These are phyloP conservation scores for Nomada lathburiana DNA, from an alignment of 2,888 invertebrate genomes.

Conservation along the genomic window DNA sequence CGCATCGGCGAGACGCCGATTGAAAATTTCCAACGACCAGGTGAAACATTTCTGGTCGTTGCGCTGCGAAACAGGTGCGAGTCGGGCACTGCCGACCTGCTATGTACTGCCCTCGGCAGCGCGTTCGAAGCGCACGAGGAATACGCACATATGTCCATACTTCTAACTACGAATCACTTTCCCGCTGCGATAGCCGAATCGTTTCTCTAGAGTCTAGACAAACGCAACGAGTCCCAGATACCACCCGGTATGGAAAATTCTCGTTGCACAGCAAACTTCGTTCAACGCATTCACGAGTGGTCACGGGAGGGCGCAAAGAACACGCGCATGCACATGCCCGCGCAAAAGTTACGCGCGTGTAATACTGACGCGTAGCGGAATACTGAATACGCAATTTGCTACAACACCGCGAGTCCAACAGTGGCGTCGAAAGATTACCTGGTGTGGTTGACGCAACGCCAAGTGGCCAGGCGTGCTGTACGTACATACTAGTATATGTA, in stretches of 20 bases:
- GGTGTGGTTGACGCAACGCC: background rate
- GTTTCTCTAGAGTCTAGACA: slow-evolving; percentile 22
- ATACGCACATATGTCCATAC: slow-evolving; percentile 11
- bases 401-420: background rate
- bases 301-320: too few species aligned
- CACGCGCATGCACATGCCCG: background rate
- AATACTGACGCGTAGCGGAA: background rate
- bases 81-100: slow-evolving; percentile 31
- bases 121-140: slow-evolving; percentile 45
- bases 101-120: background rate
- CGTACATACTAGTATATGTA: slow-evolving; percentile 12
- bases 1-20: background rate
- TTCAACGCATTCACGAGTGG: background rate
- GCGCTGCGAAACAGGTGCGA: slow-evolving; percentile 57
- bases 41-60: slow-evolving; percentile 64
- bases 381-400: background rate
- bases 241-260: background rate
- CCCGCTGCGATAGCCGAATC: slow-evolving; percentile 21
- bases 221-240: slow-evolving; percentile 24
- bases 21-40: slow-evolving; percentile 36
- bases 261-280: background rate
- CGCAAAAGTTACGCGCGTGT: background rate
- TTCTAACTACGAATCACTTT: slow-evolving; percentile 14
- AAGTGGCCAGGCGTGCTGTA: too few species aligned
- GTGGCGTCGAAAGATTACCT: background rate